A percentile compares a stretch with the other conserved stretches of the same genome.
These are phyloP conservation scores for Astur gentilis DNA, from an alignment of 2,113 vertebrate species.

Conservation along the genomic window DNA sequence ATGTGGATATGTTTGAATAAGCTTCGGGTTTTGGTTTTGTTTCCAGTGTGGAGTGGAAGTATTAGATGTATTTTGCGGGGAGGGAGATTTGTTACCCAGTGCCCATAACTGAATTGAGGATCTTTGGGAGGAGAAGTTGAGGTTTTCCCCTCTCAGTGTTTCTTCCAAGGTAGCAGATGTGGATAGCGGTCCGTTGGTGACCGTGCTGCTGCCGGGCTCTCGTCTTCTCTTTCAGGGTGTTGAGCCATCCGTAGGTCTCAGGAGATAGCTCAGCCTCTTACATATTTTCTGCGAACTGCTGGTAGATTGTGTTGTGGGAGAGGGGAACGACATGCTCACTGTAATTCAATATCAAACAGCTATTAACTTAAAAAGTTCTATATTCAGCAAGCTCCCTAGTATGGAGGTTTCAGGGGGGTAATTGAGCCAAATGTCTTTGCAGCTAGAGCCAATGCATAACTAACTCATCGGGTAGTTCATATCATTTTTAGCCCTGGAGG, in stretches of 20 bases:
- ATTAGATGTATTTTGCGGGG: background rate
- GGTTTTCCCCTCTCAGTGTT: background rate
- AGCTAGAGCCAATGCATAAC: background rate
- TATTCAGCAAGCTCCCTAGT: background rate
- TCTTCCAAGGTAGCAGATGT: background rate
- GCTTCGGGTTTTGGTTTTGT: background rate
- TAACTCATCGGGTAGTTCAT: background rate
- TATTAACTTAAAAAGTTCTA: background rate
- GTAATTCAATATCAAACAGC: background rate
- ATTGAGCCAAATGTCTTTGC: background rate
- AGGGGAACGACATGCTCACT: fast-evolving
- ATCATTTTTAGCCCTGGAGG: fast-evolving
- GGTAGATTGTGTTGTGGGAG: background rate
- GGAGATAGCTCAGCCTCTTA: background rate
- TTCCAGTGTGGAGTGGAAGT: background rate
- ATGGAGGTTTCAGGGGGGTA: background rate
- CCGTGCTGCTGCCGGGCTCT: background rate
- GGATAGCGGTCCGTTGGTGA: background rate
- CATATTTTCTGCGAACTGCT: fast-evolving
- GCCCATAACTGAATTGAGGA: background rate
- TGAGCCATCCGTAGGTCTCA: fast-evolving
- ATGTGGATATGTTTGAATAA: background rate
- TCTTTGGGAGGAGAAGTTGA: background rate
- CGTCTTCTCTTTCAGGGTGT: background rate
- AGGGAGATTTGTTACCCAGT: background rate